phyloP scores from a whole-genome alignment of 2,888 invertebrate species.

The Chalcis sispes region DNA sequence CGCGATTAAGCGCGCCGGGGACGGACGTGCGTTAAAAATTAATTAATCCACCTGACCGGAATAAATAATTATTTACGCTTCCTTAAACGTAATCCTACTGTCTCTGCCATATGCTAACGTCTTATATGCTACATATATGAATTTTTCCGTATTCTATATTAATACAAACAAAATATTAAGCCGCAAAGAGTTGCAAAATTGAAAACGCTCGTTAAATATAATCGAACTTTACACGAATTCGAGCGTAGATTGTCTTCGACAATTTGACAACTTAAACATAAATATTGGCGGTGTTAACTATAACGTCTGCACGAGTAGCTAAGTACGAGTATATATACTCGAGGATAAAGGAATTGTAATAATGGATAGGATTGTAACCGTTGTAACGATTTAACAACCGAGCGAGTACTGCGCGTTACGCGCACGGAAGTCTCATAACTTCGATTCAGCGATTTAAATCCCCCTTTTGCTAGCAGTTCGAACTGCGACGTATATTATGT shows the following conservation, averaged over 20 bases:
- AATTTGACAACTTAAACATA: constrained; percentile 30
- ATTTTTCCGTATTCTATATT: too few species aligned
- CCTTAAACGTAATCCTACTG: constrained; percentile 41
- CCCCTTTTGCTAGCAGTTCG: constrained; percentile 15
- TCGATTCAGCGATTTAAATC: constrained; percentile 55
- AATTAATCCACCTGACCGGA: constrained; percentile 58
- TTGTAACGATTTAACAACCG: constrained; percentile 55
- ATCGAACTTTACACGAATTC: too few species aligned
- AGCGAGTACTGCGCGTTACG: constrained; percentile 44
- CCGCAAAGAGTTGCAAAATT: too few species aligned
- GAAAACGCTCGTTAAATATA: too few species aligned
- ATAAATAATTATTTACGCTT: constrained; percentile 57
- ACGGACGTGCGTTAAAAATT: constrained; percentile 54
- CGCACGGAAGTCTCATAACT: constrained; percentile 44
- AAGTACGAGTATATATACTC: background rate
- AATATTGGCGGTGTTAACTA: constrained; percentile 34
- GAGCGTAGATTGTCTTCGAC: background rate
- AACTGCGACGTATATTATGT: constrained; percentile 10
- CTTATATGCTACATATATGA: background rate
- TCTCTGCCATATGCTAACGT: background rate
- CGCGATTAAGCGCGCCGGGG: constrained; percentile 12
- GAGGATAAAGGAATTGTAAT: constrained; percentile 35
- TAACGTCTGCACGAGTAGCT: background rate
- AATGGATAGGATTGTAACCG: constrained; percentile 46
- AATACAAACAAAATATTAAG: too few species aligned